A percentile compares a stretch with the other conserved stretches of the same genome.
Conservation (phyloP, 2,113 vertebrate genomes). For the Willisornis vidua region DNA sequence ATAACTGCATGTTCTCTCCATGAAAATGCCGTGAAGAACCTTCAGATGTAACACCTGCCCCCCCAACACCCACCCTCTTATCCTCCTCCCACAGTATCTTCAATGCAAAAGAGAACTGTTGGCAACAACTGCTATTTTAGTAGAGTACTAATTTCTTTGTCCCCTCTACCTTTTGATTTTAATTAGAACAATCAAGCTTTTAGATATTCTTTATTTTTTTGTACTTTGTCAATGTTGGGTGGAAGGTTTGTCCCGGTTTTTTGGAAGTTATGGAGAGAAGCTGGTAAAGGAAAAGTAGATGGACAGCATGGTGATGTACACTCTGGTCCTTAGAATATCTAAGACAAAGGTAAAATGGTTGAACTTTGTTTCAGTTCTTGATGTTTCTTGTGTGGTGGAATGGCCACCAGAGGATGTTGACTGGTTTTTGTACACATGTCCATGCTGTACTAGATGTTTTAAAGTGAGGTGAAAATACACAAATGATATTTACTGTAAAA, state of each 20-base stretch:
- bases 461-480: background rate
- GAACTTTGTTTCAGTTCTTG: background rate
- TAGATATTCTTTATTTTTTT: background rate
- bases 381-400: background rate
- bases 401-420: background rate
- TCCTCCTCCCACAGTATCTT: background rate
- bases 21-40: background rate
- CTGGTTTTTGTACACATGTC: background rate
- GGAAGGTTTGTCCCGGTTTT: background rate
- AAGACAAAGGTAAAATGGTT: background rate
- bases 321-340: background rate
- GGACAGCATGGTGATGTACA: fast-evolving
- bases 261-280: background rate
- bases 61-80: background rate
- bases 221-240: background rate
- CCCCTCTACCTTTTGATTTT: background rate
- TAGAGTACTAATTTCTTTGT: background rate
- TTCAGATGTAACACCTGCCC: background rate
- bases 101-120: background rate
- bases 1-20: background rate
- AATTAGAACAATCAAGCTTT: background rate
- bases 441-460: background rate
- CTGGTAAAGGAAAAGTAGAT: background rate
- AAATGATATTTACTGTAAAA: background rate
- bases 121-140: background rate